A percentile compares a stretch with the other conserved stretches of the same genome.
Conservation (phyloP, 2,113 vertebrate species). For the Lanius ludovicianus region DNA sequence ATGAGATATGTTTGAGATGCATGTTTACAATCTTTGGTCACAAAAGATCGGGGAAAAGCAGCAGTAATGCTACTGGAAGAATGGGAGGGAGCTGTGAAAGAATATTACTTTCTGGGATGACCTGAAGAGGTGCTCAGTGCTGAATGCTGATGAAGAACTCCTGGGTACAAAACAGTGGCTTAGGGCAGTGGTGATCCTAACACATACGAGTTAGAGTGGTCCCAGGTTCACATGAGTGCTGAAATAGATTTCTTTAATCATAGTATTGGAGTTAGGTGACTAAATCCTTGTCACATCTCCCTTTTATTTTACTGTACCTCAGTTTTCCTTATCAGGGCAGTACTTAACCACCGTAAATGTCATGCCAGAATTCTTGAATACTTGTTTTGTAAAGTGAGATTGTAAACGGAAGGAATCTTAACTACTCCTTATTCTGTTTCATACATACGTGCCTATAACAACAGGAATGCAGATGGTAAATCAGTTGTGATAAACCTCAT, state of each 20-base stretch:
- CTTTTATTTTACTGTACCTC: not conserved
- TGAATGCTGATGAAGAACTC: not conserved
- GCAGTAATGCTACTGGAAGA: not conserved
- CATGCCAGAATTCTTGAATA: not conserved
- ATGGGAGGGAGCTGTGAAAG: not conserved
- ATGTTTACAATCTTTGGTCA: not conserved
- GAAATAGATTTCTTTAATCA: not conserved
- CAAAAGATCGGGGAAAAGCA: not conserved
- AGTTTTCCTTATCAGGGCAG: not conserved
- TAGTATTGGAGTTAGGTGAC: not conserved
- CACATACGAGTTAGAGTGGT: not conserved
- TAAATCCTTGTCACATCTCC: not conserved
- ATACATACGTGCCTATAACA: not conserved
- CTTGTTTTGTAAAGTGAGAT: not conserved
- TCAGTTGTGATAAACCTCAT: slow-evolving; percentile 31
- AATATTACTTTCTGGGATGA: not conserved
- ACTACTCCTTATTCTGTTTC: slow-evolving; percentile 1
- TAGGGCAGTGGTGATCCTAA: not conserved
- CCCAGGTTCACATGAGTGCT: not conserved
- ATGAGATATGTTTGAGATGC: not conserved
- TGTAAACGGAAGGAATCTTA: not conserved
- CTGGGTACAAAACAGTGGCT: not conserved
- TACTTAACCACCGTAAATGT: not conserved
- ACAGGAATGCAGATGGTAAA: slow-evolving; percentile 30
- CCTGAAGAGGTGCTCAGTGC: not conserved